These are phyloP conservation scores for Drosophila bipectinata DNA, from an alignment of 1,140 invertebrate genomes.

Conservation along the genomic window DNA sequence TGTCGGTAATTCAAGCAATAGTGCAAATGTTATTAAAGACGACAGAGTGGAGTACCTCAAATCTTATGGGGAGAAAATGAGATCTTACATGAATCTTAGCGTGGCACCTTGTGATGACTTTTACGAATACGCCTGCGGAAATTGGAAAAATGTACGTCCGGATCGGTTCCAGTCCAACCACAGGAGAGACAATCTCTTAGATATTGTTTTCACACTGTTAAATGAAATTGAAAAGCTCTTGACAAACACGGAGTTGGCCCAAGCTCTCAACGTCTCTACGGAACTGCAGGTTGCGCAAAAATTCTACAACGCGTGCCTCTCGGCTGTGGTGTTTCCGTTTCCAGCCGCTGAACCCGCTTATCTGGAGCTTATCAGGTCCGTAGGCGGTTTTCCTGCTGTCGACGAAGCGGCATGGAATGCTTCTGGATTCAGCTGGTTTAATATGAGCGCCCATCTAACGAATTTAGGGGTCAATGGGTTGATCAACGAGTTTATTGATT, in stretches of 20 bases:
- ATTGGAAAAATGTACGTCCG: conserved; percentile 83
- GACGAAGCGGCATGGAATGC: conserved; percentile 10
- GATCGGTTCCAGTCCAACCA: conserved; percentile 18
- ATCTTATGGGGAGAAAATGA: conserved; percentile 82
- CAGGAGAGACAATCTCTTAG: conserved; percentile 64
- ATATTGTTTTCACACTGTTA: conserved; percentile 57
- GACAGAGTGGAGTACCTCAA: conserved; percentile 70
- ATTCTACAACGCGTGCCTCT: conserved; percentile 66
- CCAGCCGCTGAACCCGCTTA: conserved; percentile 66
- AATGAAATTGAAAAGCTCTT: conserved; percentile 54
- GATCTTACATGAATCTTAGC: conserved; percentile 85
- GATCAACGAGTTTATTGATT: conserved; percentile 52
- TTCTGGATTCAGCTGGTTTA: no score
- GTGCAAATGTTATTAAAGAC: no score
- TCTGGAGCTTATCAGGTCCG: conserved; percentile 34
- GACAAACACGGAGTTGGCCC: conserved; percentile 23
- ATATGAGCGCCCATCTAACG: no score
- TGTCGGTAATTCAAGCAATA: no score
- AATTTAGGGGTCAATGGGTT: conserved; percentile 15
- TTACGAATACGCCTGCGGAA: conserved; percentile 88
- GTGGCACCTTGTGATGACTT: conserved; percentile 90
- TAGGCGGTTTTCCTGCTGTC: conserved; percentile 76
- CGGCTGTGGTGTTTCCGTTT: conserved; percentile 57
- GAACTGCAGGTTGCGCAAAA: conserved; percentile 66
- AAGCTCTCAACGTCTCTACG: conserved; percentile 43